Evolutionary conservation across 1,140 invertebrate genomes (phyloP), one percentile per base, ranked within the genome.

Genomic region (Drosophila navojoa): DNA sequence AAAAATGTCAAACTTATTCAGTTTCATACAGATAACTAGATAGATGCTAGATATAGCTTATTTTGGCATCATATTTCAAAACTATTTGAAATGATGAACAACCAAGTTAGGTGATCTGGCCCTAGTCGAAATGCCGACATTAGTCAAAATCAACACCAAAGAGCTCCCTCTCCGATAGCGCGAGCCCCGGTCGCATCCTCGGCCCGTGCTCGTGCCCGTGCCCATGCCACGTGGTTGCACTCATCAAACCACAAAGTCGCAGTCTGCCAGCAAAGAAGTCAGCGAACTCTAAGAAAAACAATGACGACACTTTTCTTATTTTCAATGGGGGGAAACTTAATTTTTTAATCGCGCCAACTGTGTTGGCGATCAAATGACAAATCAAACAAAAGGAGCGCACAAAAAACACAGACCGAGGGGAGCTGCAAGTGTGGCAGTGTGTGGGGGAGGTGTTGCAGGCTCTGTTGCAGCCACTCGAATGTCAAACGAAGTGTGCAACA

Each of bases 401-500:
- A 78, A 71, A 85, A 86, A 63, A 25, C 32, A 9, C 66, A 71
- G 67, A 78, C 82, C 76, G 10, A n/a, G 32, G 16, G 42, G 38
- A 25, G 52, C 42, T 29, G 42, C 16, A 19, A 16, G 66, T 5
- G 16, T 5, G 19, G 60, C 6, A 11, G 50, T 22, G 19, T 22
- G 61, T 7, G 40, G 29, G 44, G 54, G 44, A 45, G 54, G 44
- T 35, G 50, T 32, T 38, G 53, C 42, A n/a, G 60, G 70, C 75
- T 44, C 32, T 60, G 49, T 62, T 57, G 61, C 61, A 57, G 47
- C 68, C 84, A 77, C 76, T 82, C 70, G 59, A 71, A 77, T 90
- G 86, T 90, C 86, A 90, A 79, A 74, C 75, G 81, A 85, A 85
- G 85, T 90, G 86, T 89, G 85, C 85, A 76, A 77, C 85, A 86